Evolutionary conservation across 2,113 vertebrate genomes (phyloP).

Genomic region (Meles meles): DNA sequence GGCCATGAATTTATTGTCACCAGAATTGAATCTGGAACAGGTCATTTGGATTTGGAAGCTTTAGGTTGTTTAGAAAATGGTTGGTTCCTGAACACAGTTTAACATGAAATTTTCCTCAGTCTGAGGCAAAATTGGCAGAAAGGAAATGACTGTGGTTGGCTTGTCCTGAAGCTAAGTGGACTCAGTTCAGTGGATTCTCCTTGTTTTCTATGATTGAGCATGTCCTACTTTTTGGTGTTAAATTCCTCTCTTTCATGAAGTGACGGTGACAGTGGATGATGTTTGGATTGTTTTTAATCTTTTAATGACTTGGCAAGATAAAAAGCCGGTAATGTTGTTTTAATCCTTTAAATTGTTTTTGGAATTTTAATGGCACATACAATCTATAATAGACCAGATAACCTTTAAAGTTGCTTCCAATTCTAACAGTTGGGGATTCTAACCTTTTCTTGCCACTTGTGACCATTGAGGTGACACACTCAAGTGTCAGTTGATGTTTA

Average conservation of each 20-base stretch:
- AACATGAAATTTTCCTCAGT: neutral
- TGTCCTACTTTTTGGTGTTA: neutral
- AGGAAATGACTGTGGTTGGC: neutral
- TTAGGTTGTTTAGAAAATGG: neutral
- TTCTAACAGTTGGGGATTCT: constrained; percentile 7
- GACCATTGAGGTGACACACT: constrained; percentile 39
- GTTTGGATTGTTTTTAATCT: neutral
- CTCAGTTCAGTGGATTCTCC: neutral
- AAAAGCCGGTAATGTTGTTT: constrained; percentile 3
- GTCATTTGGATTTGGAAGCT: neutral
- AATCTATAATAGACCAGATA: neutral
- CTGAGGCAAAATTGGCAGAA: neutral
- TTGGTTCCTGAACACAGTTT: neutral
- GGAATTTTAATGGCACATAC: neutral
- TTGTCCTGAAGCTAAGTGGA: neutral
- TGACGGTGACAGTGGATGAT: neutral
- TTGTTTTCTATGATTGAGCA: neutral
- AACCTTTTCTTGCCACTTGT: constrained; percentile 25
- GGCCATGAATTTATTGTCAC: neutral
- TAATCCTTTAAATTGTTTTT: constrained; percentile 20
- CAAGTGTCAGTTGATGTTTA: constrained; percentile 55
- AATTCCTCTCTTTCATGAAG: constrained; percentile 19
- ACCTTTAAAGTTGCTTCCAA: constrained; percentile 10
- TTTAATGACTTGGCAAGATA: constrained; percentile 33
- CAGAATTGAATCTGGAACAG: neutral